Evolutionary conservation across 2,888 invertebrate species (phyloP).

Genomic region (Mactromeris polynyma): DNA sequence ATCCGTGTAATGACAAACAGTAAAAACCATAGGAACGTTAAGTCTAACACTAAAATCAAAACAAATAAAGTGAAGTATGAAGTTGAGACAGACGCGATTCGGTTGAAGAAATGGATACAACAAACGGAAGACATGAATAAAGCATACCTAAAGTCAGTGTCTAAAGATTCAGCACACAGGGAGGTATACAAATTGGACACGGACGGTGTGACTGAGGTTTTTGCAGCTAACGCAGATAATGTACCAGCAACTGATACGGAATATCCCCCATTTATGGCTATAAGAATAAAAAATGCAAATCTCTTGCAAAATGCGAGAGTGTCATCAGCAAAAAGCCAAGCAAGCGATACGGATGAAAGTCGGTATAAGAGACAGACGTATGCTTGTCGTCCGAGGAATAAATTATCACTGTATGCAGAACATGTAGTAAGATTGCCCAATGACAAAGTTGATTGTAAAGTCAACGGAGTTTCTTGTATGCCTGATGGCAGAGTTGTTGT

Average conservation of each 20-base stretch:
- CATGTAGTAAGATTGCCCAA: conserved; percentile 23
- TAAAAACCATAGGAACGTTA: neutral
- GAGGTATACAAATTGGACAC: neutral
- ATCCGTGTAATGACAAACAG: neutral
- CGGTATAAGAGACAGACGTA: conserved; percentile 36
- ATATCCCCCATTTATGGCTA: conserved; percentile 5
- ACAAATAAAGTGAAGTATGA: neutral
- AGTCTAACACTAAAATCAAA: conserved; percentile 1
- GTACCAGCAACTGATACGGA: neutral
- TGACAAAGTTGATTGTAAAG: conserved; percentile 33
- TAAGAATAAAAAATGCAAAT: conserved; percentile 4
- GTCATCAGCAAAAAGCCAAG: conserved; percentile 19
- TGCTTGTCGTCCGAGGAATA: conserved; percentile 16
- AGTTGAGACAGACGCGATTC: neutral
- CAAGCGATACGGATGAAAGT: conserved; percentile 19
- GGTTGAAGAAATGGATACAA: conserved; percentile 29
- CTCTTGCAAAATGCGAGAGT: neutral
- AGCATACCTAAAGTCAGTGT: neutral
- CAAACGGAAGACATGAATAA: conserved; percentile 36
- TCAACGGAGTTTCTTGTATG: conserved; percentile 50
- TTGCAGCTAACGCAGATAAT: neutral
- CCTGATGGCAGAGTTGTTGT: conserved; percentile 49
- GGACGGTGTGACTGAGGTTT: neutral
- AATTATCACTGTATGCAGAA: conserved; percentile 20
- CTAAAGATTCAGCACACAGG: too few species aligned